Evolutionary conservation across 2,797 vertebrate genomes (phyloP).

Genomic region (Darevskia mixta): DNA sequence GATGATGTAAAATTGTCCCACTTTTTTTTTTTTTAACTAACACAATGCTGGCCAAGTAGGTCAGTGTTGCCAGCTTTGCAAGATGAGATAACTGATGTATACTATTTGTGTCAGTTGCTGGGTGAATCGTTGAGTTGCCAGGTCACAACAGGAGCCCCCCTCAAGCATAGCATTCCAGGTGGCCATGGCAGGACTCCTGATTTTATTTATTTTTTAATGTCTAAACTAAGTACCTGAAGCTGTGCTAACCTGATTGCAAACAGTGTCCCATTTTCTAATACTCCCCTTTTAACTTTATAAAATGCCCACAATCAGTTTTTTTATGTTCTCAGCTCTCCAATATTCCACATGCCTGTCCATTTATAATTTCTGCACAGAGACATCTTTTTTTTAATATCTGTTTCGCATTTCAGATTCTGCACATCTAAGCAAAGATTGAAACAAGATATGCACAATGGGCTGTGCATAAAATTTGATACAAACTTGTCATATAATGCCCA

Average conservation of each 20-base stretch:
- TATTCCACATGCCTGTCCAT: not conserved
- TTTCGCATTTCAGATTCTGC: not conserved
- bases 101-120: not conserved
- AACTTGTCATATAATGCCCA: not conserved
- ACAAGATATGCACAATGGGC: not conserved
- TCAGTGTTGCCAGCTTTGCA: not conserved
- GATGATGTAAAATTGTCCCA: not conserved
- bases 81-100: too few species aligned
- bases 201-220: too few species aligned
- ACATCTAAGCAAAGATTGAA: not conserved
- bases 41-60: not conserved
- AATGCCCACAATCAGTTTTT: too few species aligned
- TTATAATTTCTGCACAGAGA: not conserved
- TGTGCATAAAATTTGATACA: not conserved
- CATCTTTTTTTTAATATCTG: not conserved
- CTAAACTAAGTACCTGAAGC: too few species aligned
- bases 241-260: not conserved
- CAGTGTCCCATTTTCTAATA: not conserved
- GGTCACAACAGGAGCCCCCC: too few species aligned
- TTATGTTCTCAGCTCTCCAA: not conserved
- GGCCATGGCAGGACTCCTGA: too few species aligned
- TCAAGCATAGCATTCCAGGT: too few species aligned
- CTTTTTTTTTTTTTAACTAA: not conserved
- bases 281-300: not conserved
- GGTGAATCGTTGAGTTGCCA: too few species aligned